Conservation (phyloP, 2,113 vertebrate species). For the Perca flavescens region DNA sequence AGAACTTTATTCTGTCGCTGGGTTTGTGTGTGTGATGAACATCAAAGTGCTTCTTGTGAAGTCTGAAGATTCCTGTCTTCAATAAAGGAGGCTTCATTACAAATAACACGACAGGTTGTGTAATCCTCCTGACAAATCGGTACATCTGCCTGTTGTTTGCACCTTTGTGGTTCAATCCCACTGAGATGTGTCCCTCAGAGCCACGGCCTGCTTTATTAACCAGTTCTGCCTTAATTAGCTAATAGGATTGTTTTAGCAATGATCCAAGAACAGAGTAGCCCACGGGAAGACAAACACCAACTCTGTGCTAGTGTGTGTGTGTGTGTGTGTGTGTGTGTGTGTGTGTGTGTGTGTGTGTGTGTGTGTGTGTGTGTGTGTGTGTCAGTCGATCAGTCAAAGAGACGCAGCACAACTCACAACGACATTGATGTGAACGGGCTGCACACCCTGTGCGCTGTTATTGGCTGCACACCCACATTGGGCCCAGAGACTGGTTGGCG, state of each 20-base stretch:
- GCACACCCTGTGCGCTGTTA: too few relatives aligned
- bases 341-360: constrained; percentile 14
- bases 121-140: constrained; percentile 72
- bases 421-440: too few relatives aligned
- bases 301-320: constrained; percentile 30
- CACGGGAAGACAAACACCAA: constrained; percentile 68
- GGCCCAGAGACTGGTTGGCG: too few relatives aligned
- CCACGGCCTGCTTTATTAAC: constrained; percentile 70
- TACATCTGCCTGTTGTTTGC: constrained; percentile 63
- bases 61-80: constrained; percentile 30
- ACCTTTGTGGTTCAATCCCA: constrained; percentile 65
- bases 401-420: too few relatives aligned
- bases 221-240: constrained; percentile 79
- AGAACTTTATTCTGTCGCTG: too few relatives aligned
- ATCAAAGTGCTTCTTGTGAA: constrained; percentile 60
- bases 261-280: constrained; percentile 78
- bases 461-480: too few relatives aligned
- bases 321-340: constrained; percentile 33
- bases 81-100: constrained; percentile 27
- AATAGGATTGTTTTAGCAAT: constrained; percentile 82
- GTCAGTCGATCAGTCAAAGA: too few relatives aligned
- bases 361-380: constrained; percentile 30
- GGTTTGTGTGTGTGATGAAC: constrained; percentile 29
- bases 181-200: constrained; percentile 60
- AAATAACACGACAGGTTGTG: constrained; percentile 54